Base-by-base conservation (phyloP, 2,797 vertebrate genomes). In the Melanotaenia pygmaea region DNA sequence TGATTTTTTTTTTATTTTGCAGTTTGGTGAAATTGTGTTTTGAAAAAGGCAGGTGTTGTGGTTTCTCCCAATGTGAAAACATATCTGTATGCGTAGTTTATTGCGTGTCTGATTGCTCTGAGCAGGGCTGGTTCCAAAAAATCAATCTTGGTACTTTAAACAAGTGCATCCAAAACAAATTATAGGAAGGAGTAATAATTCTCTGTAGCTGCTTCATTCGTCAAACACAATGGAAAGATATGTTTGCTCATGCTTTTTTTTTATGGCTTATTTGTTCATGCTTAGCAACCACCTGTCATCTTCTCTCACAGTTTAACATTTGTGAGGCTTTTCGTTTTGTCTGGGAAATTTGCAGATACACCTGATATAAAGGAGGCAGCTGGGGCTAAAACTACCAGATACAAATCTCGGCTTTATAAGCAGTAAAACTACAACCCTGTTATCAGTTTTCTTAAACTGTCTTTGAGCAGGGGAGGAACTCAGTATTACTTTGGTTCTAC, bases 1-100 rank as follows among this genome's bases (percentile, higher is more conserved):
- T 16, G 3, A 28, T 57, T 8, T 11, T 28, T 14, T 13, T 57
- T 8, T 11, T 53, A 30, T 64, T 4, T 59, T 1, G 13, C 26
- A 20, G 40, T 73, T 78, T 32, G 60, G 61, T 68, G 0, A 13
- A 50, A 54, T 35, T 67, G 56, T 76, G 40, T 66, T 84, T 59
- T 74, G 37, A 64, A 56, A 76, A 67, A 74, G 71, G 59, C 70
- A 63, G 73, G 71, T 70, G 56, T 40, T 51, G 30, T 54, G 66
- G 62, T 67, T 72, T 37, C 53, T 59, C 35, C 6, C 40, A 54
- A 51, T 74, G 67, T 51, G 45, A 71, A 61, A 64, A 70, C 60
- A 50, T 67, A 45, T 70, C 70, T 58, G 53, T 11, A 35, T 38
- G 30, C 35, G 22, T 50, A 51, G 80, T 74, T 69, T 70, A 64